Conservation (phyloP, 2,113 vertebrate genomes). For the Peromyscus californicus region DNA sequence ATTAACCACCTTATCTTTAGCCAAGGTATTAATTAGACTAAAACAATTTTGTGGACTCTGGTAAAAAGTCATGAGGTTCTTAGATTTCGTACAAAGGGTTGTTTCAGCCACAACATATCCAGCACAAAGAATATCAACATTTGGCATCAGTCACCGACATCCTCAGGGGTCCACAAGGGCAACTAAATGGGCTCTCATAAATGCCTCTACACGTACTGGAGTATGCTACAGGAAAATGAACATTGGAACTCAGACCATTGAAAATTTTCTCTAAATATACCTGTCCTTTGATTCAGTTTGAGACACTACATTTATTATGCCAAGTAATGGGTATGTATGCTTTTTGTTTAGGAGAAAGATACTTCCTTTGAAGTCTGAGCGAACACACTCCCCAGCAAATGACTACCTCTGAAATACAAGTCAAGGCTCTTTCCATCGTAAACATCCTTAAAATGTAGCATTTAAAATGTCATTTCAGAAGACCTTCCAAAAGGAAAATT, state of each 20-base stretch:
- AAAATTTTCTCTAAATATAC: background rate
- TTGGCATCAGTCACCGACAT: too few relatives aligned
- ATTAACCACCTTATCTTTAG: background rate
- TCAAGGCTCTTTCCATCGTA: background rate
- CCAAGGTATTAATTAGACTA: background rate
- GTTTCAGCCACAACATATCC: background rate
- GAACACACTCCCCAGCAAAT: background rate
- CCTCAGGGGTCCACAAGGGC: too few relatives aligned
- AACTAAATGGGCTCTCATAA: background rate
- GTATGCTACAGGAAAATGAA: background rate
- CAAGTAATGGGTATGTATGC: background rate
- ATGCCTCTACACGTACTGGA: background rate
- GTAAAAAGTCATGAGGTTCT: background rate
- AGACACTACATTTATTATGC: background rate
- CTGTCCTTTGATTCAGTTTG: background rate
- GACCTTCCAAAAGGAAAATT: background rate
- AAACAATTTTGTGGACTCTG: background rate
- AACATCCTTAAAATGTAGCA: background rate
- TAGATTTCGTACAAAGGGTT: background rate
- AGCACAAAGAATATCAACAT: background rate
- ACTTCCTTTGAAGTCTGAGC: background rate
- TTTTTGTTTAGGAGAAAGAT: background rate
- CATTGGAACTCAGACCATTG: background rate
- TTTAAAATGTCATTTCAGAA: background rate
- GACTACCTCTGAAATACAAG: background rate